Evolutionary conservation across 2,113 vertebrate genomes (phyloP).

Genomic region (Myocastor coypus): DNA sequence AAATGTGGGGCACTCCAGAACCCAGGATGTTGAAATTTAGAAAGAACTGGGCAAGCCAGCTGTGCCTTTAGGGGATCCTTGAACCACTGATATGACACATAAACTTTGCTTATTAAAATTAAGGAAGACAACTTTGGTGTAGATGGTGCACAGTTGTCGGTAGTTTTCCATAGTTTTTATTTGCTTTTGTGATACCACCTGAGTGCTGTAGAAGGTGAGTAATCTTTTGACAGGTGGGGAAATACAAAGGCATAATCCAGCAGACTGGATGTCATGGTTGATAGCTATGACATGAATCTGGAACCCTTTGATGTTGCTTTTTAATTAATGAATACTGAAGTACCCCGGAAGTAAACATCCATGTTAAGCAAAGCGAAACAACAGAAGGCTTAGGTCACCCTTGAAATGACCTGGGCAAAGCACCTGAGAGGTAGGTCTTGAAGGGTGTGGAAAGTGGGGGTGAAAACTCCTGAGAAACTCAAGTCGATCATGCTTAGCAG

Average conservation of each 20-base stretch:
- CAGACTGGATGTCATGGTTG: neutral
- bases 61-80: neutral
- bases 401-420: neutral
- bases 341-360: neutral
- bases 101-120: neutral
- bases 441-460: neutral
- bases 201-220: neutral
- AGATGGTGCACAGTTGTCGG: neutral
- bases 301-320: neutral
- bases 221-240: neutral
- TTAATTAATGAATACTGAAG: neutral
- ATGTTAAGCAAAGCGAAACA: neutral
- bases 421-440: neutral
- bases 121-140: neutral
- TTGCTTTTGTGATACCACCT: constrained; percentile 5
- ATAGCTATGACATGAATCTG: neutral
- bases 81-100: neutral
- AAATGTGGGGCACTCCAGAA: neutral
- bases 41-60: neutral
- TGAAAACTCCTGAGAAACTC: neutral
- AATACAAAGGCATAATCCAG: neutral
- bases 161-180: neutral
- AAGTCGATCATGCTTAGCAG: neutral
- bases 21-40: neutral
- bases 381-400: neutral